These are phyloP conservation scores for Hydrocynus forskahlii DNA, from an alignment of 2,797 vertebrate genomes.

Conservation along the genomic window DNA sequence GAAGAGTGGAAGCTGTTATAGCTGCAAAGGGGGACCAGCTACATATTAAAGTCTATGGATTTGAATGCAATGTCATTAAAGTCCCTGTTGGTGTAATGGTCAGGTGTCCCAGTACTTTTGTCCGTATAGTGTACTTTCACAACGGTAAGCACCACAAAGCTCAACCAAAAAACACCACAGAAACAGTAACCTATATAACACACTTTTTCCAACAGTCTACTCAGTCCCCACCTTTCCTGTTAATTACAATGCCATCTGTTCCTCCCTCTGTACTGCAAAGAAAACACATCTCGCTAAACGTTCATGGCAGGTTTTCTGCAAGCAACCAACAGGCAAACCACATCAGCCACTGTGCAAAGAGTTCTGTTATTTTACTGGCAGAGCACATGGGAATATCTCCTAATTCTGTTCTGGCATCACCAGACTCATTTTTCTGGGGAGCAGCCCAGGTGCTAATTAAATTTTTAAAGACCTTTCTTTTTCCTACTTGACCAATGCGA, in stretches of 20 bases:
- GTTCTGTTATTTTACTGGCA: slow-evolving; percentile 44
- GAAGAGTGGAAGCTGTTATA: no score
- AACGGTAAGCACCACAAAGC: no score
- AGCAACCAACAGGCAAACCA: slow-evolving; percentile 40
- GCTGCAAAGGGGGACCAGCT: no score
- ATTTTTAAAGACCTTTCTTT: slow-evolving; percentile 26
- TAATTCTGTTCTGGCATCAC: slow-evolving; percentile 49
- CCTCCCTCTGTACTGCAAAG: slow-evolving; percentile 31
- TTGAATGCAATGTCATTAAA: no score
- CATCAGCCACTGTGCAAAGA: slow-evolving; percentile 40
- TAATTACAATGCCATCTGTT: slow-evolving; percentile 63
- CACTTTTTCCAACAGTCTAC: not conserved
- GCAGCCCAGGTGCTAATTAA: slow-evolving; percentile 47
- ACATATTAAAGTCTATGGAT: no score
- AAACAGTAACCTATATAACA: slow-evolving; percentile 5
- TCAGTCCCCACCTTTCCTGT: slow-evolving; percentile 38
- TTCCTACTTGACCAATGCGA: not conserved
- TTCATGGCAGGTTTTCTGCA: slow-evolving; percentile 47
- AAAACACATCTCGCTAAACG: slow-evolving; percentile 47
- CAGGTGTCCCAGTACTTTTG: no score
- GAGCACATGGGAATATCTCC: slow-evolving; percentile 42
- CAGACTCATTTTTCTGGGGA: slow-evolving; percentile 29
- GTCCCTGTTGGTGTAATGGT: no score
- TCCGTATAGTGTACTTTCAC: not conserved
- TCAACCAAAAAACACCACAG: not conserved